Evolutionary conservation across 1,140 invertebrate genomes (phyloP).

Genomic region (Bombus affinis): DNA sequence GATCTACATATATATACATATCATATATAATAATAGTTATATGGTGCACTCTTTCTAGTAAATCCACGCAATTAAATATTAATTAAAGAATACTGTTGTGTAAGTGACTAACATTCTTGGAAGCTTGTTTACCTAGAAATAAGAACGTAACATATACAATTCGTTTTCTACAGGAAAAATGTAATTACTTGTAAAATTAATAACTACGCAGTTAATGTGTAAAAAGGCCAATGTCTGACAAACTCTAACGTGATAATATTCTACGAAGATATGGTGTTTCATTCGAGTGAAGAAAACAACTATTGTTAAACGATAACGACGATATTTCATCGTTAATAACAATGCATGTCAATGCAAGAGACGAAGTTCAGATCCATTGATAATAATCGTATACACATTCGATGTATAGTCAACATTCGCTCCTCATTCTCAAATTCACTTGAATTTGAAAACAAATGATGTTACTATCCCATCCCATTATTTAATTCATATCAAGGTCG

Average conservation of each 20-base stretch:
- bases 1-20: not conserved
- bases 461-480: not conserved
- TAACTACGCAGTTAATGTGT: slow-evolving; percentile 10
- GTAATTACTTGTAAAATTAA: not conserved
- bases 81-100: not conserved
- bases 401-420: not conserved
- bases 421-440: not conserved
- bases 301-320: slow-evolving; percentile 2
- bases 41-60: not conserved
- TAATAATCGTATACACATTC: slow-evolving; percentile 15
- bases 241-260: slow-evolving; percentile 6
- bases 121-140: not conserved
- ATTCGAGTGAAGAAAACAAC: not conserved
- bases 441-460: not conserved
- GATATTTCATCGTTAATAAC: slow-evolving; percentile 50
- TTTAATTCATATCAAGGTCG: slow-evolving; percentile 5
- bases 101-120: not conserved
- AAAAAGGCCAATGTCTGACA: slow-evolving; percentile 9
- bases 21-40: not conserved
- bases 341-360: slow-evolving; percentile 23
- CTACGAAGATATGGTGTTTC: not conserved
- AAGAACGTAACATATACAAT: too few species aligned
- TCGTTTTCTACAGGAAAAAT: not conserved
- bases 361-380: slow-evolving; percentile 62
- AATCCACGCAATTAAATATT: not conserved